Conservation (phyloP, 2,888 invertebrate species). For the Microplitis deprimator region DNA sequence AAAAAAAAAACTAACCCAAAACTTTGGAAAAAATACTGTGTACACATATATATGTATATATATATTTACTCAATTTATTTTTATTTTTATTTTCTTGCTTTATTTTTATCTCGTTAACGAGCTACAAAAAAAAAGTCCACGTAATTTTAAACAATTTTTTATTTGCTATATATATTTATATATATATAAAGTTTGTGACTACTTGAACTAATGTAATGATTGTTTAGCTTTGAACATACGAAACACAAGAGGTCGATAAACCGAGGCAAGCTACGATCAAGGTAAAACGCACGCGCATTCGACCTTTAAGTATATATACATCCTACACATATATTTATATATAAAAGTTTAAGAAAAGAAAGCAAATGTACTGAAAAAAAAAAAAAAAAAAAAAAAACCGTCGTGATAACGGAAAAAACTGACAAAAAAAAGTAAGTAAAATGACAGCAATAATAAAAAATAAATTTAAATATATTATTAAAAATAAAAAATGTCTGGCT, state of each 20-base stretch:
- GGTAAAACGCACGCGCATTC: conserved; percentile 26
- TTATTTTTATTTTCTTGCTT: not conserved
- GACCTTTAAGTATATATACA: conserved; percentile 14
- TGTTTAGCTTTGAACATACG: conserved; percentile 6
- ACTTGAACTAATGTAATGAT: conserved; percentile 1
- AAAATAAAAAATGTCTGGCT: conserved; percentile 29
- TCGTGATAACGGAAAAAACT: not conserved
- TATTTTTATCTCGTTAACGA: not conserved
- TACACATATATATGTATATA: not conserved
- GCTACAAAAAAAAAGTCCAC: not conserved
- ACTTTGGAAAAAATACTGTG: conserved; percentile 26
- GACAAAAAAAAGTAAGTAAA: not conserved
- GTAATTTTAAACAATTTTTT: not conserved
- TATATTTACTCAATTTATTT: not conserved
- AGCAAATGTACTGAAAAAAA: conserved; percentile 11
- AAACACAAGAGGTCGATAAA: conserved; percentile 23
- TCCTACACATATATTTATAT: not conserved
- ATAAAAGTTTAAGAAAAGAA: conserved; percentile 5
- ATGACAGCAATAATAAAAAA: not conserved
- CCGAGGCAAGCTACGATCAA: conserved; percentile 14
- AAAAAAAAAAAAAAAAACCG: not conserved
- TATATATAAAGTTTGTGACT: not conserved
- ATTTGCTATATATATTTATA: not conserved
- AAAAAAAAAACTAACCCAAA: conserved; percentile 29
- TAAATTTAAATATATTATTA: conserved; percentile 14